Conservation (phyloP, 2,888 invertebrate genomes). For the Thecophora atra region DNA sequence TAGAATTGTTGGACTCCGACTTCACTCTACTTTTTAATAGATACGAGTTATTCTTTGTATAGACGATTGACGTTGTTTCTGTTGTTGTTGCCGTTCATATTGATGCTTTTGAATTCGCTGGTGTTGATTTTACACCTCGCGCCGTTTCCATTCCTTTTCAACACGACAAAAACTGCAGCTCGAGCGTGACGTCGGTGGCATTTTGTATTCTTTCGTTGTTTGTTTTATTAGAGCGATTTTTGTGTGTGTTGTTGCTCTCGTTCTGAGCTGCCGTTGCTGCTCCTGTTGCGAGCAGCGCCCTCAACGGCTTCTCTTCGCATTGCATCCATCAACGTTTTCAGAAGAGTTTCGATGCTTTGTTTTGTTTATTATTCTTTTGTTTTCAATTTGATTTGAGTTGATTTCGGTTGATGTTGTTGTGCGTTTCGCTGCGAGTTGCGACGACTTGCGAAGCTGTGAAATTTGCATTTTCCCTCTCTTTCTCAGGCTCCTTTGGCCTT, state of each 20-base stretch:
- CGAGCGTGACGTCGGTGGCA: not conserved
- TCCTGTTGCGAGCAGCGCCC: no score
- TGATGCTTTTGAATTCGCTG: not conserved
- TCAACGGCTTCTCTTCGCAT: no score
- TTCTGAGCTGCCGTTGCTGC: no score
- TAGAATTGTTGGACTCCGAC: no score
- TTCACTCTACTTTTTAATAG: no score
- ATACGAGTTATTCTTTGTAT: no score
- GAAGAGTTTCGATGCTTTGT: not conserved
- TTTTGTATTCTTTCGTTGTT: not conserved
- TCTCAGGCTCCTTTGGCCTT: not conserved
- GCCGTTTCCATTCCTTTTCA: constrained; percentile 10
- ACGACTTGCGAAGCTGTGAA: not conserved
- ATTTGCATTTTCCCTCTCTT: not conserved
- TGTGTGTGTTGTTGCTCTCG: no score
- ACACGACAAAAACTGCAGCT: not conserved
- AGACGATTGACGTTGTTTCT: not conserved
- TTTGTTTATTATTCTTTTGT: no score
- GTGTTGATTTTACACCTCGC: constrained; percentile 12
- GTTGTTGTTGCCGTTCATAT: not conserved
- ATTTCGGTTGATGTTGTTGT: no score
- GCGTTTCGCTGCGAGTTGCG: not conserved
- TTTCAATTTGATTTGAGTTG: no score
- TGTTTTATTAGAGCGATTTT: not conserved
- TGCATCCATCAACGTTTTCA: not conserved